Evolutionary conservation across 2,888 invertebrate species (phyloP), one percentile per base, ranked within the genome.

Genomic region (Dyspetes luteomarginatus): DNA sequence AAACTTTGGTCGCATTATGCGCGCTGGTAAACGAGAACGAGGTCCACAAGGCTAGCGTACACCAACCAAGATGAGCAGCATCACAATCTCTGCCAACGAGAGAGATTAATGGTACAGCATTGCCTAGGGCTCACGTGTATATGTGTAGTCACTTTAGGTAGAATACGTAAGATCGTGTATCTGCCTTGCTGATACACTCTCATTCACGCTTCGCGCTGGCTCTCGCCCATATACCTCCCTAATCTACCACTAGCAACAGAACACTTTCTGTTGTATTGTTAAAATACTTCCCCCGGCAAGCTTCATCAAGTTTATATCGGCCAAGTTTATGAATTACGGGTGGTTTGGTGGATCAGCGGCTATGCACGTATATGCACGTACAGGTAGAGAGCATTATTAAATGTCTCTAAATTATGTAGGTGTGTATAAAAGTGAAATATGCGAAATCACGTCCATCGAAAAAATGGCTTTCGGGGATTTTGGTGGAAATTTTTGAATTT

Each of bases 1-100:
- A 91, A 91, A 91, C 89, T 91, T 91, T 88, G 88, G 86, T 87
- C 89, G 88, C 87, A 88, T 91, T 90, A 90, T 87, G 86, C 86
- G 79, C 72, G 74, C 76, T 24, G 50, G 64, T 36, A 78, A 80
- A 67, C 64, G 60, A 55, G 75, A 81, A 68, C 75, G 74, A 48
- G 72, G 71, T 48, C 58, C 22, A 19, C 62, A 15, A 43, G 76
- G 67, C 67, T n/a, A n/a, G n/a, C n/a, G n/a, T n/a, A n/a, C n/a
- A n/a, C n/a, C n/a, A n/a, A n/a, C n/a, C n/a, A n/a, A n/a, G n/a
- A 36, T 9, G 36, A 12, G 36, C 5, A 52, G 50, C 50, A 62
- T 64, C 65, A 55, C 72, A 62, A 76, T 62, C 62, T 12, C 67
- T 68, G 83, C 78, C 84, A 85, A 83, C 86, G 81, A 75, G 78